phyloP scores from a whole-genome alignment of 2,888 invertebrate species.

The Stenurella melanura region DNA sequence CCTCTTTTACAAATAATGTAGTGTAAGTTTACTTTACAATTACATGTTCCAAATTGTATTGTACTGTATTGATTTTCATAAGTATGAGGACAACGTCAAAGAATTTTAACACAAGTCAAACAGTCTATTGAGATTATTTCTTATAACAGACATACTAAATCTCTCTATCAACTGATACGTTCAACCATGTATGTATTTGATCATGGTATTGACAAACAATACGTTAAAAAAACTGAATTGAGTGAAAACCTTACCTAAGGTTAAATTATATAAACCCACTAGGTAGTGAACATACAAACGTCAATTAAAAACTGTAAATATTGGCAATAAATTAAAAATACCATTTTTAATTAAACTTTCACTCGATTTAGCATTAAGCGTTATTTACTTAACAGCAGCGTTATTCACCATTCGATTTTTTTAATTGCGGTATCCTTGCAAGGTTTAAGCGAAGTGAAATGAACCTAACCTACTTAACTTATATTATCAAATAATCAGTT shows the following conservation, averaged over 20 bases:
- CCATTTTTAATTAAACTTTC: not conserved
- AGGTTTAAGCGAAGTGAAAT: not conserved
- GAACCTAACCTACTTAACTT: not conserved
- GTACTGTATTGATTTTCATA: too few relatives aligned
- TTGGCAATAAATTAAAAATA: not conserved
- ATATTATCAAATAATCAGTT: not conserved
- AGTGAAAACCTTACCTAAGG: not conserved
- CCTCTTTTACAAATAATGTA: too few relatives aligned
- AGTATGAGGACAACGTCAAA: too few relatives aligned
- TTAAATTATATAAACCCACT: not conserved
- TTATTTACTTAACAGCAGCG: not conserved
- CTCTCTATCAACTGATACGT: too few relatives aligned
- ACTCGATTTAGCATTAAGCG: not conserved
- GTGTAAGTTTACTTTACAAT: too few relatives aligned
- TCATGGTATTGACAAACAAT: not conserved
- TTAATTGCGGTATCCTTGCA: not conserved
- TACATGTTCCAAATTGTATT: too few relatives aligned
- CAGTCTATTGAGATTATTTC: too few relatives aligned
- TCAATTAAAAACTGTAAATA: not conserved
- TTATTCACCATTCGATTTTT: not conserved
- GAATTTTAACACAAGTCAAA: too few relatives aligned
- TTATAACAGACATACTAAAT: too few relatives aligned
- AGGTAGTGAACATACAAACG: too few relatives aligned
- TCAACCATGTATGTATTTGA: not conserved
- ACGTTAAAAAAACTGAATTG: not conserved